Percentiles rank a stretch among this genome's conserved stretches.
Conservation (phyloP, 2,888 invertebrate species). For the Erebia epiphron region DNA sequence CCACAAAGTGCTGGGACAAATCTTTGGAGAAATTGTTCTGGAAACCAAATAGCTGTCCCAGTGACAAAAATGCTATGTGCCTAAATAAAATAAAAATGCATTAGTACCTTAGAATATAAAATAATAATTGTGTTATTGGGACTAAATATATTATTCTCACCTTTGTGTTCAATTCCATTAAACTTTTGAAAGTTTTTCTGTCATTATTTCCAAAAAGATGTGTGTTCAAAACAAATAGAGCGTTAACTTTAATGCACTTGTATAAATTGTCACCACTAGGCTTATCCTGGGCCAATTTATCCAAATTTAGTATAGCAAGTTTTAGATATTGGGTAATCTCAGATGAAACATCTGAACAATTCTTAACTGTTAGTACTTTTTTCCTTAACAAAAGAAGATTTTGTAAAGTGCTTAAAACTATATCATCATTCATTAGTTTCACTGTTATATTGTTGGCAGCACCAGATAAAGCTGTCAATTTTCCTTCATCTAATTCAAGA, state of each 20-base stretch:
- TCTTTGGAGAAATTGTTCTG: slow-evolving; percentile 89
- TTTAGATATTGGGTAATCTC: slow-evolving; percentile 87
- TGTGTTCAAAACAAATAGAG: slow-evolving; percentile 86
- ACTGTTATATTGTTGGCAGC: slow-evolving; percentile 87
- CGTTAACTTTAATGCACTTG: slow-evolving; percentile 86
- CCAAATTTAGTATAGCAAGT: slow-evolving; percentile 84
- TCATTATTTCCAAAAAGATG: slow-evolving; percentile 90
- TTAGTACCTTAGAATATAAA: slow-evolving; percentile 6
- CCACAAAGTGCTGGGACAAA: slow-evolving; percentile 83
- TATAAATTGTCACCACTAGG: slow-evolving; percentile 79
- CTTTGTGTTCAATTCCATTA: slow-evolving; percentile 91
- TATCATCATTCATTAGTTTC: slow-evolving; percentile 86
- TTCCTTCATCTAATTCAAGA: slow-evolving; percentile 83
- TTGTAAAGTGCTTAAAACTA: slow-evolving; percentile 84
- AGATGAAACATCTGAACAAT: slow-evolving; percentile 68
- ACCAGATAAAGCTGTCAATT: slow-evolving; percentile 86
- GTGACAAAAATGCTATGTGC: slow-evolving; percentile 90
- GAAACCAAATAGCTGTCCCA: slow-evolving; percentile 93
- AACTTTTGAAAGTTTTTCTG: slow-evolving; percentile 87
- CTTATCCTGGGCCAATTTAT: slow-evolving; percentile 77
- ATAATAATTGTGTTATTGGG: slow-evolving; percentile 14
- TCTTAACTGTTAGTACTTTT: slow-evolving; percentile 73
- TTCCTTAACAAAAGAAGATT: slow-evolving; percentile 64
- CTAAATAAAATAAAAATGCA: slow-evolving; percentile 62
- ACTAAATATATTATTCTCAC: slow-evolving; percentile 57